phyloP scores from a whole-genome alignment of 2,113 vertebrate species.

The Clarias macrocephalus region DNA sequence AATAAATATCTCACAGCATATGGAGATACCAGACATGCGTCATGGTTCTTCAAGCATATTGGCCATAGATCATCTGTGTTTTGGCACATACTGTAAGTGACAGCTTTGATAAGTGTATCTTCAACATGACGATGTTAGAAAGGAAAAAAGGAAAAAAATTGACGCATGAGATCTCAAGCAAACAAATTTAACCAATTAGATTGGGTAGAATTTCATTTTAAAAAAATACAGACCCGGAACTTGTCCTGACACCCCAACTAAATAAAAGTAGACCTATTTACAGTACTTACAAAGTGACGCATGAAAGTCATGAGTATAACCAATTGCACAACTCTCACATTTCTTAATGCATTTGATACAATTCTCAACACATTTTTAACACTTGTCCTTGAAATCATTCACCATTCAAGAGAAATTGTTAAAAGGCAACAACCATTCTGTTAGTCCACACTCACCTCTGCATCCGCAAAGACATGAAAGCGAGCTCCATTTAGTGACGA shows the following conservation, averaged over 20 bases:
- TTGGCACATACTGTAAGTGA: not conserved
- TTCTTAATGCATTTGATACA: not conserved
- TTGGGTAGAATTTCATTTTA: not conserved
- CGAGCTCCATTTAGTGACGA: slow-evolving; percentile 28
- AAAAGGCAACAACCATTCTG: slow-evolving; percentile 20
- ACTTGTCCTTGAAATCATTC: not conserved
- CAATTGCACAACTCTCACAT: not conserved
- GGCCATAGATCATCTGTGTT: not conserved
- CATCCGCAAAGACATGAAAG: slow-evolving; percentile 32
- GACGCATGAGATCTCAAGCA: not conserved
- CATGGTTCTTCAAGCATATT: not conserved
- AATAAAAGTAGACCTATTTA: not conserved
- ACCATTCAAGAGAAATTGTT: not conserved
- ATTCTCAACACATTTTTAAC: not conserved
- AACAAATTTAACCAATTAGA: not conserved
- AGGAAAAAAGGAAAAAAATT: not conserved
- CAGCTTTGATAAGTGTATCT: not conserved
- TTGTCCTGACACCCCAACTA: not conserved
- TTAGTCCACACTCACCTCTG: slow-evolving; percentile 27
- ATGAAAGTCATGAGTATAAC: no score
- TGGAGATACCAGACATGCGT: not conserved
- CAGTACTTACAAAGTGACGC: not conserved
- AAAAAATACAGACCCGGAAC: not conserved
- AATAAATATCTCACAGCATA: not conserved
- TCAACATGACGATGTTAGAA: not conserved